Conservation (phyloP, 2,113 vertebrate genomes). For the Nerophis lumbriciformis region DNA sequence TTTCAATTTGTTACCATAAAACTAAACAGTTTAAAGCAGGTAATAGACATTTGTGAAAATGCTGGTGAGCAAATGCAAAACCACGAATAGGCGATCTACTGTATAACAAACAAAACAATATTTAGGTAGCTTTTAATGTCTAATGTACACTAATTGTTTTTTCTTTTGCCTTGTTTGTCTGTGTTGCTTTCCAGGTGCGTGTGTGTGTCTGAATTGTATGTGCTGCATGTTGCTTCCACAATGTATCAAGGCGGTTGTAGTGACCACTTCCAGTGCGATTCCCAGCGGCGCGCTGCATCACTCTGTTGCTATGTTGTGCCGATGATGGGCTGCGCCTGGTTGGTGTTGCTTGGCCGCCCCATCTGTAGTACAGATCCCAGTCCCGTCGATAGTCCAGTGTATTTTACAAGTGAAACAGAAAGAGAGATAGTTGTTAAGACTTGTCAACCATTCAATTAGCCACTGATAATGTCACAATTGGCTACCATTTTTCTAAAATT, state of each 20-base stretch:
- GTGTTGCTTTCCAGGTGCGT: constrained; percentile 51
- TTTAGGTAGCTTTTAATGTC: too few species aligned
- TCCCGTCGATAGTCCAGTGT: constrained; percentile 35
- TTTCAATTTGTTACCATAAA: too few species aligned
- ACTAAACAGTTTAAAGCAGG: too few species aligned
- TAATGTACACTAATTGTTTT: constrained; percentile 29
- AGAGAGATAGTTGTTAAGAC: not conserved
- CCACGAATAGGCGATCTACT: too few species aligned
- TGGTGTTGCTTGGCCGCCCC: constrained; percentile 91
- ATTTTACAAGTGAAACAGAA: not conserved
- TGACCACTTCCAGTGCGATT: constrained; percentile 55
- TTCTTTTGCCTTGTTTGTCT: constrained; percentile 43
- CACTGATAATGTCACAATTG: too few species aligned
- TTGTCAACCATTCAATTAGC: too few species aligned
- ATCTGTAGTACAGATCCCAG: constrained; percentile 79
- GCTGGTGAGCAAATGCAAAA: too few species aligned
- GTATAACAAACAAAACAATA: too few species aligned
- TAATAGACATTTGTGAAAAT: too few species aligned
- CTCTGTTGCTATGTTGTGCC: constrained; percentile 70
- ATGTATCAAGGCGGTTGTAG: constrained; percentile 61
- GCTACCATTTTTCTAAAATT: too few species aligned
- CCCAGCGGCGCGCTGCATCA: constrained; percentile 37
- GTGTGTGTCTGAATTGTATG: constrained; percentile 29
- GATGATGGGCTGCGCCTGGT: constrained; percentile 93
- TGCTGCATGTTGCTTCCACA: constrained; percentile 56